Percentiles rank a stretch among this genome's conserved stretches.
Evolutionary conservation across 2,797 vertebrate genomes (phyloP).

Genomic region (Perodicticus potto): DNA sequence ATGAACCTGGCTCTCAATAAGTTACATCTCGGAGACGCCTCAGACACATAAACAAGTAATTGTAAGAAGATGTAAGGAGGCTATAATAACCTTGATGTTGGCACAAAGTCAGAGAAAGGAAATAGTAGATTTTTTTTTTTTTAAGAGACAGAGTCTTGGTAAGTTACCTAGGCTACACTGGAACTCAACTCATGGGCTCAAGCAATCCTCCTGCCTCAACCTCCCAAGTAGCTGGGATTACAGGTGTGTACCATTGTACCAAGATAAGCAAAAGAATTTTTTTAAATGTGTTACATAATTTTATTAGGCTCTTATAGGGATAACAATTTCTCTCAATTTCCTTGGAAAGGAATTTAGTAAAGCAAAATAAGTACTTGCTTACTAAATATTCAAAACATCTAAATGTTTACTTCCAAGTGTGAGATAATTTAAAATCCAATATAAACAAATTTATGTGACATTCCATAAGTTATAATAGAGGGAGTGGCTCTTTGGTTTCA

Average conservation of each 20-base stretch:
- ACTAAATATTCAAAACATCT: conserved; percentile 23
- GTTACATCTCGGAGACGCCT: neutral
- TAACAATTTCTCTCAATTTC: conserved; percentile 40
- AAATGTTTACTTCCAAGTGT: conserved; percentile 10
- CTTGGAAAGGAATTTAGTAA: conserved; percentile 12
- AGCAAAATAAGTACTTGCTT: neutral
- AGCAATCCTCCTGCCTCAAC: neutral
- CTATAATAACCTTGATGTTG: neutral
- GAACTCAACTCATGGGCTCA: neutral
- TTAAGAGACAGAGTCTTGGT: neutral
- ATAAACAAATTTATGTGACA: neutral
- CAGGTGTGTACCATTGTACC: neutral
- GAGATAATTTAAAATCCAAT: conserved; percentile 38
- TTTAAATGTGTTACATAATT: neutral
- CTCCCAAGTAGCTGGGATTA: neutral
- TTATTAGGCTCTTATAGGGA: neutral
- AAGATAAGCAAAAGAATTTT: neutral
- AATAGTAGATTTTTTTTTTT: neutral
- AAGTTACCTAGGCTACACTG: neutral
- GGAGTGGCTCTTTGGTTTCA: neutral
- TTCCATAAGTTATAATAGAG: neutral
- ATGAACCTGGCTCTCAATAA: neutral
- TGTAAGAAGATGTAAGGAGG: neutral
- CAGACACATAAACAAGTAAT: neutral
- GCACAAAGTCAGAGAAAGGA: neutral